These are phyloP conservation scores for Pollimyrus isidori DNA, from an alignment of 2,113 vertebrate species.

Conservation along the genomic window DNA sequence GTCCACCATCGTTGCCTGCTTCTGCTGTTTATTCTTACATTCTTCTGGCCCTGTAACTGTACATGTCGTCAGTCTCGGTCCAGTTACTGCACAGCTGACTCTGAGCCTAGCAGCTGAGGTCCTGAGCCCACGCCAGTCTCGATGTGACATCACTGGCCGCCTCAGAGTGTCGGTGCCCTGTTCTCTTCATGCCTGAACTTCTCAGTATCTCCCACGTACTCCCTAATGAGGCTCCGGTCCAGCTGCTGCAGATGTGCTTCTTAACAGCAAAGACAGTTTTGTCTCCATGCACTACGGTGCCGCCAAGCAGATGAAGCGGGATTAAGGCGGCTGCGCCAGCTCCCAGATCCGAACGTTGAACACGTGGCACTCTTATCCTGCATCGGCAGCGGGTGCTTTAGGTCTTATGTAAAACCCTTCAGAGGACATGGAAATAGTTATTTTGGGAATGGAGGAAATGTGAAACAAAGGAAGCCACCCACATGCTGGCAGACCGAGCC, in stretches of 20 bases:
- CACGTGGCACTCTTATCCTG: background rate
- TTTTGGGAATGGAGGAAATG: conserved; percentile 1
- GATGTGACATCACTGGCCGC: background rate
- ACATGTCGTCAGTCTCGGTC: background rate
- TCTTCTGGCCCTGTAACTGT: background rate
- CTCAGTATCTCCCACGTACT: background rate
- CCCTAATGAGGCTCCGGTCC: background rate
- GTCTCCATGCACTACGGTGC: background rate
- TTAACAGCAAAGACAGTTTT: background rate
- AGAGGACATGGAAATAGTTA: background rate
- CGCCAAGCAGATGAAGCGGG: background rate
- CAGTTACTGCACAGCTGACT: background rate
- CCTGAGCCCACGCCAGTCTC: background rate
- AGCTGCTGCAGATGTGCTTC: background rate
- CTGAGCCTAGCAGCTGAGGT: background rate
- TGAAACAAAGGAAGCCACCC: background rate
- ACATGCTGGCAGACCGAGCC: background rate
- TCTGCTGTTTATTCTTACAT: background rate
- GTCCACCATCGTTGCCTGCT: background rate
- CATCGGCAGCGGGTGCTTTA: background rate
- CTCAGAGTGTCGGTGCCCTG: background rate
- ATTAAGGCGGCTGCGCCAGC: conserved; percentile 11
- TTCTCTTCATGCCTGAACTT: background rate
- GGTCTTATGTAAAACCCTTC: background rate
- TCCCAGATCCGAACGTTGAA: background rate